Base-by-base conservation (phyloP, 2,888 invertebrate genomes). In the Notodonta ziczac region DNA sequence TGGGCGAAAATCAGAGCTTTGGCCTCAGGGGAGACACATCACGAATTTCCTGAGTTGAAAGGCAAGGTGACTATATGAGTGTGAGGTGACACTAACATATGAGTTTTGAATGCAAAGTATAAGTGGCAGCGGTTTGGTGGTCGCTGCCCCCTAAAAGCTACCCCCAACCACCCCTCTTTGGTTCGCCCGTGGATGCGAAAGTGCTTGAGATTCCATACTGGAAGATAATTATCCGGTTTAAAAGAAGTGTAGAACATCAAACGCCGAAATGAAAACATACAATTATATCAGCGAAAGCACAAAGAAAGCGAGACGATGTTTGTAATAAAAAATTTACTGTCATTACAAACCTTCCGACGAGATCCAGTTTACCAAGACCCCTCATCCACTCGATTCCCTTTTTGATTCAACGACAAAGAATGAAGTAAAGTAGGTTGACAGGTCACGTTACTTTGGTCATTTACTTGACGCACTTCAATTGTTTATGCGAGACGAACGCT, bases 401-500 rank as follows among this genome's bases (percentile, higher is more conserved):
- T 46, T 5, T 8, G 35, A 59, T 53, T 7, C 12, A 52, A 14
- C 0, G 39, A 48, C 54, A 39, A 59, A 63, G 61, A 69, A 70
- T 65, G 57, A 35, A 52, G 63, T 56, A 46, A 59, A 70, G 52
- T 48, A 61, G 60, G 60, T 62, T 60, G 35, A 71, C 5, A 58
- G 77, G 56, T 77, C 78, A 61, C 14, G 2, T 5, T 64, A 66
- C 24, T 59, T 40, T 76, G 73, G 83, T n/a, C 56, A 48, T 4
- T 12, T 8, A 50, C 46, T 76, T 78, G 75, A 77, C 79, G 77
- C 79, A 76, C 70, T 61, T 24, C 61, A 79, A 81, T 83, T 82
- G 79, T 79, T 77, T 77, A 71, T 72, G 24, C 24, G 72, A 70
- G 67, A 74, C 74, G 74, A 76, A 73, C 69, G 78, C 73, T 70